Base-by-base conservation (phyloP, 2,797 vertebrate species). In the Australoheros facetus region DNA sequence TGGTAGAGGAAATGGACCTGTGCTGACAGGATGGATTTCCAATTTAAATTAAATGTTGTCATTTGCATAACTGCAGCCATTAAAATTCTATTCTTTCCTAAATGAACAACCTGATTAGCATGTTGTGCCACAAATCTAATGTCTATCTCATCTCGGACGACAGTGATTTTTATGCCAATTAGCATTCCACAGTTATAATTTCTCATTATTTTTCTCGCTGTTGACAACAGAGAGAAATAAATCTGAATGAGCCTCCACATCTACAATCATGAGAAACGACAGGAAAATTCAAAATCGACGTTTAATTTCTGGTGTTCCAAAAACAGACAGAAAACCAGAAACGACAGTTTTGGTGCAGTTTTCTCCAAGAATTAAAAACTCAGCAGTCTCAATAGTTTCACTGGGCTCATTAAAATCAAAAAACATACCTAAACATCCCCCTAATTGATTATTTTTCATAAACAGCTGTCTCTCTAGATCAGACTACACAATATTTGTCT, bases 131-230 rank as follows among this genome's bases (percentile, higher is more conserved):
- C 48, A 30, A 53, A 64, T 39, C 51, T 45, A 19, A 2, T 6
- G 26, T 53, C 64, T 69, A 53, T 9, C 51, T n/a, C 17, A 9
- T n/a, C 26, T 53, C 0, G 1, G 26, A 53, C 17, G 53, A 69
- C 45, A 14, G 21, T 4, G 5, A 79, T 62, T 81, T 37, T 56
- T 28, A 74, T 48, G 55, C 53, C 54, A 57, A 66, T 86, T 86
- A 85, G 51, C 74, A 80, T 69, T 9, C 53, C 62, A 73, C 42
- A 34, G 71, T 57, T 56, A 70, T 77, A 66, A 57, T 56, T 62
- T 39, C 28, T 74, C 74, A 55, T 77, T n/a, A 48, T 60, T 69
- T 75, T 59, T 56, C 77, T 79, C 66, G 7, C 58, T 30, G 75
- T n/a, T 69, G 75, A 75, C 79, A 74, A 64, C 8, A 1, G 13